phyloP scores from a whole-genome alignment of 2,888 invertebrate genomes.

The Hedychridium roseum region DNA sequence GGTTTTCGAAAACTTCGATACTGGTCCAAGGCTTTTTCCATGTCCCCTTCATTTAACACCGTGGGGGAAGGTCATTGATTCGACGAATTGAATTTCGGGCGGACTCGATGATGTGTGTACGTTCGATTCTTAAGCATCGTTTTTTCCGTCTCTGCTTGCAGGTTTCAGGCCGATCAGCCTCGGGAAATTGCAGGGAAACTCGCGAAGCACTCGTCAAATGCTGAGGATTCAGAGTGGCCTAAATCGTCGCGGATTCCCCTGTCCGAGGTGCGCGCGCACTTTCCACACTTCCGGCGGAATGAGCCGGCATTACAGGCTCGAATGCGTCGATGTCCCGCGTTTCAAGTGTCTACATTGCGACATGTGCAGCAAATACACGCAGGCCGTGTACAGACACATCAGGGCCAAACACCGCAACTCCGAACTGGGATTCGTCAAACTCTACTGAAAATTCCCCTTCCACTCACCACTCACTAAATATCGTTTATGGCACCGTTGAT shows the following conservation, averaged over 20 bases:
- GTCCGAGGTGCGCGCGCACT: conserved; percentile 45
- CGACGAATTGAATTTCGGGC: too few relatives aligned
- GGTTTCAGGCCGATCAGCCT: conserved; percentile 38
- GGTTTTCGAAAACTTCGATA: too few relatives aligned
- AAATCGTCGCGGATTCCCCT: conserved; percentile 39
- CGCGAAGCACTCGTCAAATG: conserved; percentile 3
- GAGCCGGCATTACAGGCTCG: conserved; percentile 48
- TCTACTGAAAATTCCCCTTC: conserved; percentile 37
- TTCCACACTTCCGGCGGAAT: conserved; percentile 47
- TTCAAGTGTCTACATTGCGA: conserved; percentile 53
- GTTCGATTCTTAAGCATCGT: conserved; percentile 5
- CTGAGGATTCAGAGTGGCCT: conserved; percentile 22
- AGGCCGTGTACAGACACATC: conserved; percentile 47
- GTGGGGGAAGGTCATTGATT: too few relatives aligned
- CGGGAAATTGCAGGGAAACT: conserved; percentile 28
- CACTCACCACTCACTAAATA: background rate
- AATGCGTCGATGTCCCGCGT: conserved; percentile 49
- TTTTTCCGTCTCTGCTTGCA: conserved; percentile 43
- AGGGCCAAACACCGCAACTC: conserved; percentile 43
- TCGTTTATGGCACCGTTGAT: too few relatives aligned
- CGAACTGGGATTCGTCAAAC: conserved; percentile 44
- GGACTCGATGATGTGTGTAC: too few relatives aligned
- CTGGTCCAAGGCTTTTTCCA: too few relatives aligned
- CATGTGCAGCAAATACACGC: conserved; percentile 49
- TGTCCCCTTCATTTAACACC: too few relatives aligned